Percentiles rank a stretch among this genome's conserved stretches.
Evolutionary conservation across 92 coral and sea anemone genomes (phyloP).

Genomic region (Pocillopora meandrina): DNA sequence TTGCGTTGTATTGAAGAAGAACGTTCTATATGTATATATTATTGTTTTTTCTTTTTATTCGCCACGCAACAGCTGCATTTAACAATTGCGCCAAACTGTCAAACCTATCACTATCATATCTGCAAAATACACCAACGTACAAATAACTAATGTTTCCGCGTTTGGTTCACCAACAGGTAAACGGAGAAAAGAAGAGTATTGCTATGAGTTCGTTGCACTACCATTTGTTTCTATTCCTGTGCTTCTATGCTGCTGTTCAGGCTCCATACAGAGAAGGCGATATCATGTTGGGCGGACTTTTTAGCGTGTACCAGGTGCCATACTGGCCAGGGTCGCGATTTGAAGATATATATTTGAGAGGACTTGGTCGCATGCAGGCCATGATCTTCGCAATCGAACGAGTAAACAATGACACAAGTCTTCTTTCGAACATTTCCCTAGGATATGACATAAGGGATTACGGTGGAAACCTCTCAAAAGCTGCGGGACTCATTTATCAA

Average conservation of each 20-base stretch:
- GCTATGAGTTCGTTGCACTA: not conserved
- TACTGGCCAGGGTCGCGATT: not conserved
- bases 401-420: constrained; percentile 54
- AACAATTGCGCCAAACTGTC: too few relatives aligned
- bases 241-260: not conserved
- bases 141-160: too few relatives aligned
- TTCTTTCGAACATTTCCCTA: constrained; percentile 73
- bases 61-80: too few relatives aligned
- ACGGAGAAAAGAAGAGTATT: not conserved
- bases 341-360: constrained; percentile 56
- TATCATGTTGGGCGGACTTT: not conserved
- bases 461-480: not conserved
- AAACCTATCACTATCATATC: too few relatives aligned
- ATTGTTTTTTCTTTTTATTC: too few relatives aligned
- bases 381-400: constrained; percentile 76
- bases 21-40: too few relatives aligned
- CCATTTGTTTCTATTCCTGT: too few relatives aligned
- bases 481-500: not conserved
- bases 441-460: constrained; percentile 32
- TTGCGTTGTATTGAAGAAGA: too few relatives aligned
- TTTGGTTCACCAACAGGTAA: too few relatives aligned
- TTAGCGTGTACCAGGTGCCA: not conserved
- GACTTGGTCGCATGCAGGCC: constrained; percentile 78
- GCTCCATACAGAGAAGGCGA: not conserved
- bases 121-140: too few relatives aligned